Percentiles rank a stretch among this genome's conserved stretches.
Evolutionary conservation across 2,797 vertebrate species (phyloP).

Genomic region (Protosalanx chinensis): DNA sequence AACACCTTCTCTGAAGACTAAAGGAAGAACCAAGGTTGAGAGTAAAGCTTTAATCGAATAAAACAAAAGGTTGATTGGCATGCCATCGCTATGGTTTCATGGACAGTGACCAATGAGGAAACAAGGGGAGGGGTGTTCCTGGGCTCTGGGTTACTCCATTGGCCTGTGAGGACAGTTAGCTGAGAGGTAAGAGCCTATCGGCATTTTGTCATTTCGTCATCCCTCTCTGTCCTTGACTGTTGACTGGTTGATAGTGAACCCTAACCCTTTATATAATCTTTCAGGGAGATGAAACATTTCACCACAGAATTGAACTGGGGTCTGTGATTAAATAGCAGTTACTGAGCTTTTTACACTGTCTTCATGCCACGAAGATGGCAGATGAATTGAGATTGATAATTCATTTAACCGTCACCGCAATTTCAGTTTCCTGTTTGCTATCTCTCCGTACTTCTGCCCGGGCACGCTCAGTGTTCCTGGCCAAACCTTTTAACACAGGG

Average conservation of each 20-base stretch:
- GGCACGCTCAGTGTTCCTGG: conserved; percentile 10
- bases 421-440: conserved; percentile 15
- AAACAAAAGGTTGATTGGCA: conserved; percentile 27
- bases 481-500: conserved; percentile 17
- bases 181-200: conserved; percentile 62
- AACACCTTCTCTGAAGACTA: conserved; percentile 35
- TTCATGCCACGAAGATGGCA: background rate
- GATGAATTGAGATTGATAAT: conserved; percentile 2
- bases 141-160: conserved; percentile 48
- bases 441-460: conserved; percentile 4
- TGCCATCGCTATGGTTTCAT: conserved; percentile 13
- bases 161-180: conserved; percentile 55
- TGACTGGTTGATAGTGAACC: conserved; percentile 3
- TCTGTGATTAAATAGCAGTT: background rate
- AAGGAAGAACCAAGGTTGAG: conserved; percentile 17
- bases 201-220: conserved; percentile 51
- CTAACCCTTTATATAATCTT: background rate
- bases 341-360: background rate
- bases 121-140: conserved; percentile 32
- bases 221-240: conserved; percentile 39
- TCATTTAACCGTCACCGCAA: conserved; percentile 18
- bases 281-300: background rate
- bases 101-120: conserved; percentile 24
- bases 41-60: conserved; percentile 28
- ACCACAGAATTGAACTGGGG: background rate